Base-by-base conservation (phyloP, 2,797 vertebrate species). In the Nyctalus aviator region DNA sequence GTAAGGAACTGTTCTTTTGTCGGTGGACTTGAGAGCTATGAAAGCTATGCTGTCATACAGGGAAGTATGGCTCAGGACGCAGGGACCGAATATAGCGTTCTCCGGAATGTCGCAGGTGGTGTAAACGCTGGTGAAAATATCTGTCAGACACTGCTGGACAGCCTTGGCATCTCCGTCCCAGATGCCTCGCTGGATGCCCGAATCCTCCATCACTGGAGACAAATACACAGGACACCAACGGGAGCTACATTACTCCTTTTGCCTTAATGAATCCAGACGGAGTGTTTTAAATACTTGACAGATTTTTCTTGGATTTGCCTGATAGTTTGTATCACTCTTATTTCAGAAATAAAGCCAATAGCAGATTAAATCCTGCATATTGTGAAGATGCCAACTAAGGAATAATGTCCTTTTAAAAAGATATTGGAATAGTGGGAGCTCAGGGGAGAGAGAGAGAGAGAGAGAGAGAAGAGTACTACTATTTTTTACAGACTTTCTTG, bases 21-120 rank as follows among this genome's bases (percentile, higher is more conserved):
- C 99, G 0, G 99, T 99, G 97, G 99, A 99, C 87, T 99, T 99
- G 17, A 99, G 99, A 0, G 99, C 99, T 76, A 99, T 98, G 98
- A 99, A 99, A 85, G 99, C 99, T 96, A 99, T 99, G 98, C 99
- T 99, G 99, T 99, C 99, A 2, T 99, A 99, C 53, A 99, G 97
- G 6, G 99, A 99, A 64, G 99, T 99, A 98, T 99, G 99, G 98
- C 99, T 99, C 97, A 99, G 96, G 73, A 99, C 98, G 55, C 99
- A 99, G 14, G 99, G 99, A 27, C 99, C 99, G 69, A 99, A 99
- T 82, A 99, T 99, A 86, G 99, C 99, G 96, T 99, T 99, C 97
- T 99, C 99, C 0, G 99, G 99, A 88, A 99, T 99, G 98, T 99
- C 99, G 79, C 99, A 99, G 82, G 99, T 99, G 91, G 99, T 99